Percentiles rank a stretch among this genome's conserved stretches.
Conservation (phyloP, 2,113 vertebrate genomes). For the Pelecanoides urinatrix region DNA sequence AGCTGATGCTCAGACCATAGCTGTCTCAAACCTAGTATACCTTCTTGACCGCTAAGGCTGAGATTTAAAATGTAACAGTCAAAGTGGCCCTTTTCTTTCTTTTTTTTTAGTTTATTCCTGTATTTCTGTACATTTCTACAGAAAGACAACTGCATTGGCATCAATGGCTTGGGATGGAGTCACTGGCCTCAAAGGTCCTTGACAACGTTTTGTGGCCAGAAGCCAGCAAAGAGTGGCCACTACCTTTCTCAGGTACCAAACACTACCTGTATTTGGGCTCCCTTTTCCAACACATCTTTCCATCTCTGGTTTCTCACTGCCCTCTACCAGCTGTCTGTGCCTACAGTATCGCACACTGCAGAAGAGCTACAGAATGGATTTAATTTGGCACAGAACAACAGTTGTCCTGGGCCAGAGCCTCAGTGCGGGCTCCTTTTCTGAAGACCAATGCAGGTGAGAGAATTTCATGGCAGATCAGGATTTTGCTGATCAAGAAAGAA, state of each 20-base stretch:
- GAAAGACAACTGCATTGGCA: not conserved
- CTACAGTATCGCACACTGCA: accelerated
- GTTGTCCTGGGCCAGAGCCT: not conserved
- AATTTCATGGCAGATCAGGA: not conserved
- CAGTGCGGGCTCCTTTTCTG: not conserved
- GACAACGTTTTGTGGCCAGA: not conserved
- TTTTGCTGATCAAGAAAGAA: not conserved
- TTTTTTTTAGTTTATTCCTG: not conserved
- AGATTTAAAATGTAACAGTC: not conserved
- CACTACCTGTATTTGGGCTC: not conserved
- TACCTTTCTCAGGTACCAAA: not conserved
- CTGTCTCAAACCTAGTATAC: not conserved
- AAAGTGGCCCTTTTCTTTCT: not conserved
- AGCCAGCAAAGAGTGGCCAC: not conserved
- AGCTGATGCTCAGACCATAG: not conserved
- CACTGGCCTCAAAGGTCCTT: not conserved
- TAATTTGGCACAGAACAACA: not conserved
- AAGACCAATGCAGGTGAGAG: not conserved
- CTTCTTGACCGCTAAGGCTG: not conserved
- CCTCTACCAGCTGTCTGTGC: not conserved
- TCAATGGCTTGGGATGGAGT: not conserved
- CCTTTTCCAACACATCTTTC: not conserved
- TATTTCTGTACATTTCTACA: not conserved
- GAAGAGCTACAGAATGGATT: not conserved
- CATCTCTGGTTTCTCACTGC: not conserved